Percentiles rank a stretch among this genome's conserved stretches.
phyloP scores from a whole-genome alignment of 2,888 invertebrate genomes.

The Polyommatus icarus region DNA sequence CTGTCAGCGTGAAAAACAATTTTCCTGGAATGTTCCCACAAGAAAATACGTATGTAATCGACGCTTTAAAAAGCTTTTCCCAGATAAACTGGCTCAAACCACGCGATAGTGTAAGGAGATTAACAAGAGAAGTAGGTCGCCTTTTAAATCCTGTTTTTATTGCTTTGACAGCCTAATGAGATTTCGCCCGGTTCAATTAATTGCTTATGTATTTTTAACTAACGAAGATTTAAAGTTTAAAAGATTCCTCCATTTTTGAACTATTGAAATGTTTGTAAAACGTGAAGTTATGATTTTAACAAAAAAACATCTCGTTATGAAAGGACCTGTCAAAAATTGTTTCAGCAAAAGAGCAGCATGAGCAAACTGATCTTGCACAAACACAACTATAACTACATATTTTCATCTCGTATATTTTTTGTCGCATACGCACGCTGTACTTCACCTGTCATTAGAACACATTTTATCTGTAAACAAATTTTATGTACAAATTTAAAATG shows the following conservation, averaged over 20 bases:
- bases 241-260: background rate
- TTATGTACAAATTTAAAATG: too few relatives aligned
- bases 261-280: too few relatives aligned
- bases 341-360: too few relatives aligned
- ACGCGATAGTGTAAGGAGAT: conserved; percentile 19
- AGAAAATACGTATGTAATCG: conserved; percentile 10
- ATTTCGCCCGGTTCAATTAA: conserved; percentile 16
- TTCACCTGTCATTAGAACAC: too few relatives aligned
- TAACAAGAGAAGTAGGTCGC: background rate
- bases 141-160: conserved; percentile 23
- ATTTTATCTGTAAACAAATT: too few relatives aligned
- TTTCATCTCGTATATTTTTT: too few relatives aligned
- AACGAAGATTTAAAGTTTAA: background rate
- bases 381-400: too few relatives aligned
- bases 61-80: background rate
- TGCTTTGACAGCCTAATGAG: conserved; percentile 22
- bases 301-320: too few relatives aligned
- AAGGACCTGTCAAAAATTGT: too few relatives aligned
- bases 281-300: too few relatives aligned
- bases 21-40: background rate
- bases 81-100: conserved; percentile 14
- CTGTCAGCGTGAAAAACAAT: background rate
- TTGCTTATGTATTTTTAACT: conserved; percentile 20
- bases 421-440: too few relatives aligned
- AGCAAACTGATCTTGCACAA: too few relatives aligned